phyloP scores from a whole-genome alignment of 2,888 invertebrate species.

The Rosalia funebris region DNA sequence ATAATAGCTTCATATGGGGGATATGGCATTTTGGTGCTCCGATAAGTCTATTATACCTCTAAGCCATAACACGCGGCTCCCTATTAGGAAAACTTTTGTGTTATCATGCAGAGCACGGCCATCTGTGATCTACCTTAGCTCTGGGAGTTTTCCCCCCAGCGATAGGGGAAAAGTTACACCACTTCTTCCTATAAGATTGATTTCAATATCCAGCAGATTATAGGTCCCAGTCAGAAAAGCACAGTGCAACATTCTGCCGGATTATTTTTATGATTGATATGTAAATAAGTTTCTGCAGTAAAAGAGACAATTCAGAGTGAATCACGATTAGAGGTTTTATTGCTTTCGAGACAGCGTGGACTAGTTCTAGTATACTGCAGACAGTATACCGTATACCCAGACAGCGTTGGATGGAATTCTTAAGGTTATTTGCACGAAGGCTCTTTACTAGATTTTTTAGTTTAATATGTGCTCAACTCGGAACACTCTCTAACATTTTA shows the following conservation, averaged over 20 bases:
- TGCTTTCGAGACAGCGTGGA: not conserved
- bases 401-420: not conserved
- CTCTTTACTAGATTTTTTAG: not conserved
- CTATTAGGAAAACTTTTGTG: constrained; percentile 49
- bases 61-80: constrained; percentile 22
- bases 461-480: not conserved
- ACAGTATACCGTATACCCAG: not conserved
- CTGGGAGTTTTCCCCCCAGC: constrained; percentile 27
- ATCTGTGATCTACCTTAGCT: constrained; percentile 39
- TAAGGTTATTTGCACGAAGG: not conserved
- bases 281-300: constrained; percentile 40
- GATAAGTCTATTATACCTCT: constrained; percentile 19
- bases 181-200: constrained; percentile 39
- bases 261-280: constrained; percentile 48
- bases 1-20: constrained; percentile 13
- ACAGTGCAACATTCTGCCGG: constrained; percentile 33
- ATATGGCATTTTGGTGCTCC: constrained; percentile 8
- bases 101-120: constrained; percentile 52
- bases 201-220: constrained; percentile 43
- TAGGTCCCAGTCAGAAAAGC: constrained; percentile 29
- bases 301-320: constrained; percentile 1
- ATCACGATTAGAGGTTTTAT: constrained; percentile 2
- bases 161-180: constrained; percentile 23
- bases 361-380: not conserved
- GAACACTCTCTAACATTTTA: too few species aligned